phyloP scores from a whole-genome alignment of 1,140 invertebrate species.

The Drosophila asahinai region DNA sequence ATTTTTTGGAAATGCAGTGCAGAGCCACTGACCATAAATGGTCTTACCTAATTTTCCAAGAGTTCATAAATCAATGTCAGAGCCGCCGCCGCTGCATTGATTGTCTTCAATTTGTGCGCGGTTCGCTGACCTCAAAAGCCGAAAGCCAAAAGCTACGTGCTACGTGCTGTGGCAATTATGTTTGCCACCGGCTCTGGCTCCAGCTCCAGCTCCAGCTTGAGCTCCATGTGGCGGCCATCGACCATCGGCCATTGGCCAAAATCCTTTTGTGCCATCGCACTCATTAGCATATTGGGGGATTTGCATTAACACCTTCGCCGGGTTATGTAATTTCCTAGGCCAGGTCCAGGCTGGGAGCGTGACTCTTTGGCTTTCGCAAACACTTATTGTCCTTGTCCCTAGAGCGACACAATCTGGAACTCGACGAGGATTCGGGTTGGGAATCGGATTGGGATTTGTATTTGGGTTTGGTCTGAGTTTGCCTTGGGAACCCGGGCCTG shows the following conservation, averaged over 20 bases:
- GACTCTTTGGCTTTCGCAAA: constrained; percentile 70
- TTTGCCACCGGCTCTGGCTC: constrained; percentile 34
- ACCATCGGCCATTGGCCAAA: constrained; percentile 7
- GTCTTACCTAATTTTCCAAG: constrained; percentile 79
- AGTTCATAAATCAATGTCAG: constrained; percentile 83
- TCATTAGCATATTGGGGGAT: constrained; percentile 84
- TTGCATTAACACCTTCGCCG: constrained; percentile 84
- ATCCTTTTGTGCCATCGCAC: constrained; percentile 51
- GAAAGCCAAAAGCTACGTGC: constrained; percentile 38
- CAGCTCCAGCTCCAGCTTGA: not conserved
- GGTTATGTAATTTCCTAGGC: constrained; percentile 78
- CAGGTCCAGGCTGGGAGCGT: constrained; percentile 48
- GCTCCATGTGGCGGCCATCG: not conserved
- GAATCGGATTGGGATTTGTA: constrained; percentile 5
- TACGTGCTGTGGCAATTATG: constrained; percentile 58
- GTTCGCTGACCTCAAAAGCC: constrained; percentile 59
- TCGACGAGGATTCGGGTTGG: constrained; percentile 9
- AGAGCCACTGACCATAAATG: constrained; percentile 70
- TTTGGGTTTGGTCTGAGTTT: not conserved
- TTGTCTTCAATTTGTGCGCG: constrained; percentile 73
- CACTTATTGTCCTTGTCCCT: constrained; percentile 79
- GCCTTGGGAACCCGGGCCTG: constrained; percentile 27
- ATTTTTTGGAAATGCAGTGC: constrained; percentile 42
- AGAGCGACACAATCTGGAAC: constrained; percentile 56
- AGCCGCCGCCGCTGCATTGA: constrained; percentile 57